Evolutionary conservation across 2,888 invertebrate genomes (phyloP).

Genomic region (Caenorhabditis sp.): DNA sequence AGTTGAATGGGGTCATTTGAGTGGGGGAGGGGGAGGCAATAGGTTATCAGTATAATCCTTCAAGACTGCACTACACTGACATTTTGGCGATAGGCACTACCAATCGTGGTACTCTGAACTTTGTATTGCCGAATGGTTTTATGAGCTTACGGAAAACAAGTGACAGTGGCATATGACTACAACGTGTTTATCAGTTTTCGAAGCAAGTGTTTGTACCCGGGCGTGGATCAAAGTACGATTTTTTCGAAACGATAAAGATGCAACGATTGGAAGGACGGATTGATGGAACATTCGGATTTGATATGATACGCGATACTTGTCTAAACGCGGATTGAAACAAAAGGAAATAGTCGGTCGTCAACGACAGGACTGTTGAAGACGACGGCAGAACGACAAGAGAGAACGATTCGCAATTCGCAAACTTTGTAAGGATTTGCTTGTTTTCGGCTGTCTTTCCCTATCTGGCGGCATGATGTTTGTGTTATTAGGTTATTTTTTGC

Average conservation of each 20-base stretch:
- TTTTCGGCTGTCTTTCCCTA: neutral
- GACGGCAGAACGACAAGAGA: no score
- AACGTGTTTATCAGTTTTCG: constrained; percentile 41
- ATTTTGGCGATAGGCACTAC: no score
- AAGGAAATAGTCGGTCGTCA: no score
- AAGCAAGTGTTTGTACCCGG: constrained; percentile 34
- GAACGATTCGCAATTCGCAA: neutral
- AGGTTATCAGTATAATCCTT: neutral
- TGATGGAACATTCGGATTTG: neutral
- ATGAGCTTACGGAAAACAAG: neutral
- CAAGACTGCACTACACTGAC: constrained; percentile 6
- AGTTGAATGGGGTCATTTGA: constrained; percentile 30
- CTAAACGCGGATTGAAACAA: no score
- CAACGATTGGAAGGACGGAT: no score
- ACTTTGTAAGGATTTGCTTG: no score
- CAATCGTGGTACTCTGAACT: constrained; percentile 25
- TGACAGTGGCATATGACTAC: constrained; percentile 42
- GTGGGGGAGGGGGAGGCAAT: neutral
- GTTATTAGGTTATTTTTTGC: neutral
- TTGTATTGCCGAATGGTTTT: constrained; percentile 14
- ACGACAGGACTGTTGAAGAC: no score
- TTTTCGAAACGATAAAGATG: constrained; percentile 6
- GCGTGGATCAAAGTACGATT: constrained; percentile 39
- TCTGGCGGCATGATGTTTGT: neutral
- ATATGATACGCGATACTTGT: constrained; percentile 28